A percentile compares a stretch with the other conserved stretches of the same genome.
Evolutionary conservation across 2,113 vertebrate species (phyloP).

Genomic region (Macquaria ambigua): DNA sequence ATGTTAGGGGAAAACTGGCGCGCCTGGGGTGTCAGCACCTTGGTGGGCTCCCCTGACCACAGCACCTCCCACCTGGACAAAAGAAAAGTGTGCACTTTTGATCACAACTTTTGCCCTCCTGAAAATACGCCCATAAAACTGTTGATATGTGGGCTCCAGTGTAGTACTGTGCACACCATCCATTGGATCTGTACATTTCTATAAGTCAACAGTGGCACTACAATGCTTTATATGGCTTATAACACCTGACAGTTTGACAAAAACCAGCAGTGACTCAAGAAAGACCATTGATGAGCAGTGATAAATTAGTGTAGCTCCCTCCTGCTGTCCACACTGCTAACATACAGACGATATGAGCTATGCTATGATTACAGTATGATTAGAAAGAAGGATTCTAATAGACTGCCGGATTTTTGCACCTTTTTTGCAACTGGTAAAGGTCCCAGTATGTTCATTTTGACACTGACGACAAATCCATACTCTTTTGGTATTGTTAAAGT

Average conservation of each 20-base stretch:
- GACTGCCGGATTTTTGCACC: not conserved
- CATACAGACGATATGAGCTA: not conserved
- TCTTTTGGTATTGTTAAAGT: too few species aligned
- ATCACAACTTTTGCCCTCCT: not conserved
- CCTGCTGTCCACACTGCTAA: not conserved
- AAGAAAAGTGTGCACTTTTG: slow-evolving; percentile 11
- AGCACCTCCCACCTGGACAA: slow-evolving; percentile 94
- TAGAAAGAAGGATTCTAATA: not conserved
- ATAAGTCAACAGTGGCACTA: not conserved
- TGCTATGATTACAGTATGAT: not conserved
- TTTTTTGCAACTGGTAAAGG: not conserved
- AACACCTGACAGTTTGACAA: not conserved
- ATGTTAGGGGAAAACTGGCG: slow-evolving; percentile 96
- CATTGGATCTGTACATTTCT: not conserved
- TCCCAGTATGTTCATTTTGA: not conserved
- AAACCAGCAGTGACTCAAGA: not conserved
- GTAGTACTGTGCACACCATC: not conserved
- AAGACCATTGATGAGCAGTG: not conserved
- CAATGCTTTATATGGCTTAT: not conserved
- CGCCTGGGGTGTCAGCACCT: slow-evolving; percentile 91
- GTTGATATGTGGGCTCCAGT: not conserved
- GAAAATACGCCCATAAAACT: not conserved
- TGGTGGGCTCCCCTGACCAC: slow-evolving; percentile 93
- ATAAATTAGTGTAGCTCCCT: not conserved
- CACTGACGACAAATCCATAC: too few species aligned